A percentile compares a stretch with the other conserved stretches of the same genome.
Evolutionary conservation across 2,888 invertebrate genomes (phyloP).

Genomic region (Lypha dubia): DNA sequence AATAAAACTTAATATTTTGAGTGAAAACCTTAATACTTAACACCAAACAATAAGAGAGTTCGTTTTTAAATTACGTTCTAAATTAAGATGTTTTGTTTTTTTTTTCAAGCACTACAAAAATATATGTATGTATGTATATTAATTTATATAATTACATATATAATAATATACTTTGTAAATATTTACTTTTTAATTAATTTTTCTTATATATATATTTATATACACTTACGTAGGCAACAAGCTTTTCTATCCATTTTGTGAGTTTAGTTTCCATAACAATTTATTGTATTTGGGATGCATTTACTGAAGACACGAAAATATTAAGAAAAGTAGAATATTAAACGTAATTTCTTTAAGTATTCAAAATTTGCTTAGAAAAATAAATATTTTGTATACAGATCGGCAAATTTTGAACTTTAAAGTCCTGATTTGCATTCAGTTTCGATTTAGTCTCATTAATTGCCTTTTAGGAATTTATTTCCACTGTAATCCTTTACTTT

Average conservation of each 20-base stretch:
- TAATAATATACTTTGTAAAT: constrained; percentile 60
- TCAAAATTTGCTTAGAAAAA: constrained; percentile 67
- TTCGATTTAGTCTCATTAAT: constrained; percentile 68
- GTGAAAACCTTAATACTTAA: no score
- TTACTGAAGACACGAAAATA: constrained; percentile 20
- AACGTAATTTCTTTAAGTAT: constrained; percentile 32
- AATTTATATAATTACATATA: constrained; percentile 43
- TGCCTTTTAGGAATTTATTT: constrained; percentile 67
- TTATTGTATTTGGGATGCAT: constrained; percentile 2
- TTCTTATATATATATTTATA: constrained; percentile 42
- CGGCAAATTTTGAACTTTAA: constrained; percentile 68
- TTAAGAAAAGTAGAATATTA: constrained; percentile 39
- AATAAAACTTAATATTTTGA: no score
- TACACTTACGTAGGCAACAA: constrained; percentile 63
- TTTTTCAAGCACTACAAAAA: constrained; percentile 68
- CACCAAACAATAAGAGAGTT: no score
- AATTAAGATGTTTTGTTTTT: constrained; percentile 1
- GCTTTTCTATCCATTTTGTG: constrained; percentile 27
- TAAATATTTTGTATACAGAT: constrained; percentile 66
- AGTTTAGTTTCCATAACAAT: neutral
- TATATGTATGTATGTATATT: constrained; percentile 52
- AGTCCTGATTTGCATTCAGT: constrained; percentile 69
- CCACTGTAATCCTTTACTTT: constrained; percentile 54
- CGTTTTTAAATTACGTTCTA: constrained; percentile 13
- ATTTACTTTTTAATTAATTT: constrained; percentile 51